A percentile compares a stretch with the other conserved stretches of the same genome.
Evolutionary conservation across 2,888 invertebrate genomes (phyloP).

Genomic region (Lordiphosa fenestrarum): DNA sequence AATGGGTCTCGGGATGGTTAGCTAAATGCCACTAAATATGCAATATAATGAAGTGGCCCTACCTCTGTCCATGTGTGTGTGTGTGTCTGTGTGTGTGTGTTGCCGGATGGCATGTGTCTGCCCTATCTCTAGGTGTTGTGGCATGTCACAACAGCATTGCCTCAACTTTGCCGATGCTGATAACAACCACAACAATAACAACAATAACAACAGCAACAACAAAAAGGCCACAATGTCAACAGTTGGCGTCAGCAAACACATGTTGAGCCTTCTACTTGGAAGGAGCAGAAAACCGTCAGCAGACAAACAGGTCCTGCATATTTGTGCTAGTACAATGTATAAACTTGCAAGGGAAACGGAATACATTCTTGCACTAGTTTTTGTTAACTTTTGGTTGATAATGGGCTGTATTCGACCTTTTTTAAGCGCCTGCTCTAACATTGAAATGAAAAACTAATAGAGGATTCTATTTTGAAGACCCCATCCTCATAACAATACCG

Average conservation of each 20-base stretch:
- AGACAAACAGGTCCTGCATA: no score
- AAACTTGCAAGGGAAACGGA: no score
- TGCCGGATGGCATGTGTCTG: conserved; percentile 30
- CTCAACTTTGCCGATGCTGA: conserved; percentile 25
- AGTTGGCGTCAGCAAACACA: conserved; percentile 30
- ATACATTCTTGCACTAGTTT: no score
- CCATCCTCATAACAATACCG: no score
- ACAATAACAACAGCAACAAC: conserved; percentile 14
- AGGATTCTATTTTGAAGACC: no score
- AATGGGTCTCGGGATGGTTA: conserved; percentile 29
- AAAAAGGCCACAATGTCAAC: conserved; percentile 26
- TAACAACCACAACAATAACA: conserved; percentile 12
- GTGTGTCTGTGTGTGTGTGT: conserved; percentile 28
- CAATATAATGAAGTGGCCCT: conserved; percentile 47
- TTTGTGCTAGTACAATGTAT: no score
- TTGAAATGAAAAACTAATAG: no score
- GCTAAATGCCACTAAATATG: conserved; percentile 65
- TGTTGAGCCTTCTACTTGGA: conserved; percentile 14
- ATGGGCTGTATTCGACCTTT: no score
- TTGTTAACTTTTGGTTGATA: no score
- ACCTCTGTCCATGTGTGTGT: not conserved
- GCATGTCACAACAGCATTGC: conserved; percentile 63
- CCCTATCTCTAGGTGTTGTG: conserved; percentile 41
- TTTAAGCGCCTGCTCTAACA: no score
- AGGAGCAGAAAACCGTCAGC: not conserved